phyloP scores from a whole-genome alignment of 2,888 invertebrate genomes.

The Zeuzera pyrina region DNA sequence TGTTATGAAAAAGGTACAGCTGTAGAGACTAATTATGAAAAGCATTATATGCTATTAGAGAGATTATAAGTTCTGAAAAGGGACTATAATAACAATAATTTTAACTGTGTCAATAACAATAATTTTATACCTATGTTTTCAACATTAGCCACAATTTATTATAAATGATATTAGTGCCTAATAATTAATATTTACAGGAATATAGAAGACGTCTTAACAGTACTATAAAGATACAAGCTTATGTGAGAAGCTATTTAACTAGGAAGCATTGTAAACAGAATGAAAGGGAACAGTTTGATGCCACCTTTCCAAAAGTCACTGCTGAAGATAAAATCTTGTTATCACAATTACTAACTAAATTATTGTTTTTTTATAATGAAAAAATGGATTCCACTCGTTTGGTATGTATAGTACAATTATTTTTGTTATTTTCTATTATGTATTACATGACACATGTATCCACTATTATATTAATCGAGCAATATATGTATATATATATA shows the following conservation, averaged over 20 bases:
- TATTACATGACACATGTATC: too few relatives aligned
- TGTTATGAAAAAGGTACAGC: too few relatives aligned
- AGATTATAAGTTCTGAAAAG: too few relatives aligned
- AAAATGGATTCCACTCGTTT: conserved; percentile 70
- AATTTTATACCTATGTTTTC: too few relatives aligned
- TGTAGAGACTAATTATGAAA: too few relatives aligned
- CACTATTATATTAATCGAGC: too few relatives aligned
- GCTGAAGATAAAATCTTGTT: conserved; percentile 63
- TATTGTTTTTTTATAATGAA: conserved; percentile 85
- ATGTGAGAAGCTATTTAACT: conserved; percentile 81
- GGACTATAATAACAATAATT: too few relatives aligned
- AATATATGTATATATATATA: too few relatives aligned
- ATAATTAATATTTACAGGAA: conserved; percentile 55
- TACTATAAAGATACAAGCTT: conserved; percentile 87
- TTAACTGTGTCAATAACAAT: too few relatives aligned
- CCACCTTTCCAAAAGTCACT: conserved; percentile 58
- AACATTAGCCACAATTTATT: background rate
- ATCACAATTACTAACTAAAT: conserved; percentile 73
- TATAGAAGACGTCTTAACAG: conserved; percentile 81
- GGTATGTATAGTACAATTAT: conserved; percentile 41
- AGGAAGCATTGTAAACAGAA: conserved; percentile 78
- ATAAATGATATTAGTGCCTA: background rate
- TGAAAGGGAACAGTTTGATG: conserved; percentile 81
- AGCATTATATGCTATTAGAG: too few relatives aligned
- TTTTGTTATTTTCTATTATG: background rate